Evolutionary conservation across 2,113 vertebrate species (phyloP).

Genomic region (Scomber japonicus): DNA sequence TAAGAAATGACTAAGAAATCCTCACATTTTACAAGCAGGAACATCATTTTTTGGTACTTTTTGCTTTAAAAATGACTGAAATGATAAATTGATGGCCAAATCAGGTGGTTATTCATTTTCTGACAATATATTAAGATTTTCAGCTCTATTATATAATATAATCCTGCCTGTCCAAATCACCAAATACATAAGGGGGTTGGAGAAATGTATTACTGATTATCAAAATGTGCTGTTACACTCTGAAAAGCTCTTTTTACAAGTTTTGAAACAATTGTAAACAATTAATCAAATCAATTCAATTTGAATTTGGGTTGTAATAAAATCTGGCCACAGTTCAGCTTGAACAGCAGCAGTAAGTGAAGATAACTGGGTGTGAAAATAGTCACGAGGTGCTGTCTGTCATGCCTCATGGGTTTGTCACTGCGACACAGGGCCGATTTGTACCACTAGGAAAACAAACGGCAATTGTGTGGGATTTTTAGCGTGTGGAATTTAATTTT

Average conservation of each 20-base stretch:
- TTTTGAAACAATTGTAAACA: background rate
- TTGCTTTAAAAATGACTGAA: too few relatives aligned
- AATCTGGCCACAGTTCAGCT: too few relatives aligned
- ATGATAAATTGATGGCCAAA: too few relatives aligned
- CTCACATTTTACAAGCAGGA: too few relatives aligned
- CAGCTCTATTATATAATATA: too few relatives aligned
- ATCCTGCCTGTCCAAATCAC: too few relatives aligned
- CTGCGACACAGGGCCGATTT: slow-evolving; percentile 12
- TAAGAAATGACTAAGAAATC: too few relatives aligned
- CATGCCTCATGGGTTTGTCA: slow-evolving; percentile 50
- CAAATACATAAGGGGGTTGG: too few relatives aligned
- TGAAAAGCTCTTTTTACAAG: background rate
- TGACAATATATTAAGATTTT: too few relatives aligned
- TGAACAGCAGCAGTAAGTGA: slow-evolving; percentile 15
- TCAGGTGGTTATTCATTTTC: too few relatives aligned
- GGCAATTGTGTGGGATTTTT: background rate
- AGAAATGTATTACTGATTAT: too few relatives aligned
- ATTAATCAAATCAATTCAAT: background rate
- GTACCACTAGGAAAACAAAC: background rate
- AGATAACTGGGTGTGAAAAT: slow-evolving; percentile 42
- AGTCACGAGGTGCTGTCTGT: slow-evolving; percentile 50
- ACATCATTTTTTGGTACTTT: too few relatives aligned
- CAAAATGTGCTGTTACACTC: background rate
- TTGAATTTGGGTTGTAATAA: background rate
- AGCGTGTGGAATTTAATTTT: background rate